phyloP scores from a whole-genome alignment of 2,113 vertebrate species.

The Mungos mungo region DNA sequence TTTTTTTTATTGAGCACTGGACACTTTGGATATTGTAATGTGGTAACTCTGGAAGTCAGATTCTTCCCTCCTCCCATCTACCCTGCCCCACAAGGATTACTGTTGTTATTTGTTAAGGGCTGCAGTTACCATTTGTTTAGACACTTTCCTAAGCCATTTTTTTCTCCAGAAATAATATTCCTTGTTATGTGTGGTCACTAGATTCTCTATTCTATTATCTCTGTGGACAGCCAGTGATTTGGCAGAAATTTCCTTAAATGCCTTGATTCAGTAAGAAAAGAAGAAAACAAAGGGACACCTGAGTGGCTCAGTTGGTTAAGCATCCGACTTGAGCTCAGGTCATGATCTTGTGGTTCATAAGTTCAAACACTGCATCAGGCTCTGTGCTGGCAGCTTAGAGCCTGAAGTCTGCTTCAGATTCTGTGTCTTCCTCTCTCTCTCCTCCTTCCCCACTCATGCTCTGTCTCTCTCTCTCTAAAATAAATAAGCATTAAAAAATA shows the following conservation, averaged over 20 bases:
- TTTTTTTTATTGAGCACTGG: neutral
- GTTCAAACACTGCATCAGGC: no score
- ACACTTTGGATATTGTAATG: neutral
- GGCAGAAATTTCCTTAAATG: conserved; percentile 1
- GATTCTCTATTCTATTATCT: neutral
- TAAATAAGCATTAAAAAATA: no score
- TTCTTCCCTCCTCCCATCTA: neutral
- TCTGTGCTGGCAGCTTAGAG: no score
- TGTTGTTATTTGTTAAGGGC: neutral
- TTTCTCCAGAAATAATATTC: neutral
- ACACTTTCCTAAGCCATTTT: neutral
- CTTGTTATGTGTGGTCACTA: neutral
- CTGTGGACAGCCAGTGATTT: neutral
- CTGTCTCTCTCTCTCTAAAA: no score
- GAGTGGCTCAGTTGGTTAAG: no score
- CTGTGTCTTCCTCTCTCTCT: no score
- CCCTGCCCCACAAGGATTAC: neutral
- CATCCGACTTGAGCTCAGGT: no score
- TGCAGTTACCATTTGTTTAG: neutral
- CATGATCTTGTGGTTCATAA: no score
- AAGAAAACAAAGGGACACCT: neutral
- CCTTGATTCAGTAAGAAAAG: neutral
- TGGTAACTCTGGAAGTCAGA: neutral
- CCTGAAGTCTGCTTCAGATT: no score
- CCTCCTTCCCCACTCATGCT: no score